Evolutionary conservation across 2,797 vertebrate genomes (phyloP).

Genomic region (Pempheris klunzingeri): DNA sequence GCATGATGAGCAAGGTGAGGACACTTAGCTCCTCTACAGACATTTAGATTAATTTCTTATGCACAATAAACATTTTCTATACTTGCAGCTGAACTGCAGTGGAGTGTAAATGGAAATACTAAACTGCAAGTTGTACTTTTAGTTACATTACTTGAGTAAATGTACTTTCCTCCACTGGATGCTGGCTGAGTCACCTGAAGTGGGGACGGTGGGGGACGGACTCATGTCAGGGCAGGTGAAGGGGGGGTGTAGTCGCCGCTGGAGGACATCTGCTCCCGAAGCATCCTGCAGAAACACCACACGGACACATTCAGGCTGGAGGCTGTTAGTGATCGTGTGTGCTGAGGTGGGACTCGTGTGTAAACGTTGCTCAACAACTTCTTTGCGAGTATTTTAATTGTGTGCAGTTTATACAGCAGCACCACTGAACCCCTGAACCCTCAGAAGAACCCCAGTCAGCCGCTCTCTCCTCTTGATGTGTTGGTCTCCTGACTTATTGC

Average conservation of each 20-base stretch:
- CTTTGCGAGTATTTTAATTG: too few relatives aligned
- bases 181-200: constrained; percentile 68
- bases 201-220: constrained; percentile 73
- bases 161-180: background rate
- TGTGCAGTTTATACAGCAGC: background rate
- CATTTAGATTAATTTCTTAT: too few relatives aligned
- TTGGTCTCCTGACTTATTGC: background rate
- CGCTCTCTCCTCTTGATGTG: background rate
- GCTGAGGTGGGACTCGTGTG: background rate
- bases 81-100: too few relatives aligned
- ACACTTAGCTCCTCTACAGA: too few relatives aligned
- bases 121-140: too few relatives aligned
- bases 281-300: constrained; percentile 54
- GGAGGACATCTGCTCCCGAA: constrained; percentile 27
- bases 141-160: background rate
- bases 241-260: constrained; percentile 32
- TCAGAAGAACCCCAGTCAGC: too few relatives aligned
- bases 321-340: too few relatives aligned
- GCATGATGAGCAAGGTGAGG: too few relatives aligned
- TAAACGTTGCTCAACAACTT: too few relatives aligned
- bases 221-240: constrained; percentile 78
- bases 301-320: background rate
- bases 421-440: background rate
- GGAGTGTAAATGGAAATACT: too few relatives aligned
- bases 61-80: too few relatives aligned